Base-by-base conservation (phyloP, 2,113 vertebrate species). In the Isichthys henryi region DNA sequence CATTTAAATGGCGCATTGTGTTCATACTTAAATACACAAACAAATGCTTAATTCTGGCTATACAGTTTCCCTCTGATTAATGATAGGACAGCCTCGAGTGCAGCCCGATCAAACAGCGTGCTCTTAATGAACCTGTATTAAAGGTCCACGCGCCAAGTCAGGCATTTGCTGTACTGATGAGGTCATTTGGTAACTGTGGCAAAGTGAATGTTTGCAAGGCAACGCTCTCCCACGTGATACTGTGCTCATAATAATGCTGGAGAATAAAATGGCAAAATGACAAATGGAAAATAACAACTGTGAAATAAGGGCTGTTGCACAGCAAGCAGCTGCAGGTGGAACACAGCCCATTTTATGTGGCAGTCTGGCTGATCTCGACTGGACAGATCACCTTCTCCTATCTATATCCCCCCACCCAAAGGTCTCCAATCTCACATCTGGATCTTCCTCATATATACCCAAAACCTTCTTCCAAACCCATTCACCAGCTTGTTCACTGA, bases 1-100 rank as follows among this genome's bases (percentile, higher is more conserved):
- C 83, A 89, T 89, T 87, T 89, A 87, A 87, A 89, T 74, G 86
- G 56, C 74, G 49, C 21, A 89, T n/a, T 89, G 31, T 89, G 88
- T 85, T 89, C 83, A 85, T 52, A 48, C 39, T 56, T 89, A 56
- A 89, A 89, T 39, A 89, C 17, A 89, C 56, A 88, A 87, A 87
- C 86, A 87, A 83, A 89, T 0, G 10, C 50, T 50, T 80, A 82
- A 89, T 89, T 89, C 80, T 35, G 50, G n/a, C 80, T n/a, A 43
- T 43, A 27, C n/a, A 39, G 83, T 89, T 85, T 85, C 39, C 23
- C 27, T 43, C 27, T 84, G 80, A 89, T 84, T 84, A 84, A 89
- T 89, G 80, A 62, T 43, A 58, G 74, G 80, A 46, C 13, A 56
- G 43, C n/a, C 53, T 84, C 43, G 23, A 4, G 6, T 84, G 50